Percentiles rank a stretch among this genome's conserved stretches.
Evolutionary conservation across 2,888 invertebrate genomes (phyloP).

Genomic region (Lasioglossum pauxillum): DNA sequence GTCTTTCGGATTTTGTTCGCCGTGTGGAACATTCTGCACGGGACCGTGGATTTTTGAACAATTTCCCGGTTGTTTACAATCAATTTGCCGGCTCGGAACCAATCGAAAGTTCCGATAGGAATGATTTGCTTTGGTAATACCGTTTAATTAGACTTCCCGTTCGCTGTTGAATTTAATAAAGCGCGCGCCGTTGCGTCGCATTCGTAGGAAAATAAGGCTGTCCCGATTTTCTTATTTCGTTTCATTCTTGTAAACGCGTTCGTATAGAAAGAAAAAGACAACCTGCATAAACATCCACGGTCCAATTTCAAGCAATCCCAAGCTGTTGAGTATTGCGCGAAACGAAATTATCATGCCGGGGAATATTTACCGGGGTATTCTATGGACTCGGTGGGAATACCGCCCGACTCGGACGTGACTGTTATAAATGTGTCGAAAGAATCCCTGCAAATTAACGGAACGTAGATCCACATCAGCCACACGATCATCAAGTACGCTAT

Average conservation of each 20-base stretch:
- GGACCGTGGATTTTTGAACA: neutral
- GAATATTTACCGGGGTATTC: constrained; percentile 69
- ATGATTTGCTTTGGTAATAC: neutral
- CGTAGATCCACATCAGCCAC: constrained; percentile 35
- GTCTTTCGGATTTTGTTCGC: neutral
- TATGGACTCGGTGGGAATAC: constrained; percentile 58
- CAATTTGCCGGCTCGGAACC: neutral
- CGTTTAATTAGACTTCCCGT: constrained; percentile 1
- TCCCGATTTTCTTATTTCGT: neutral
- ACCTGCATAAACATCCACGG: neutral
- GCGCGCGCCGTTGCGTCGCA: neutral
- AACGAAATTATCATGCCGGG: neutral
- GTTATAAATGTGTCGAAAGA: constrained; percentile 56
- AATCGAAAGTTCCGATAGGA: neutral
- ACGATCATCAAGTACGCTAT: constrained; percentile 58
- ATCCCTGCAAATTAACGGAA: constrained; percentile 46
- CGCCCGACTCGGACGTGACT: constrained; percentile 59
- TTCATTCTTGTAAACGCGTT: neutral
- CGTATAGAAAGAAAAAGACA: neutral
- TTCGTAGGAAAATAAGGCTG: neutral
- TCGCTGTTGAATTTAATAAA: constrained; percentile 11
- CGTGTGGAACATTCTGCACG: neutral
- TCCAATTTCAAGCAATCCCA: neutral
- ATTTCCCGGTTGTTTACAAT: constrained; percentile 4
- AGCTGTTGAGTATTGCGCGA: neutral